Evolutionary conservation across 2,113 vertebrate genomes (phyloP).

Genomic region (Larimichthys polyactis): DNA sequence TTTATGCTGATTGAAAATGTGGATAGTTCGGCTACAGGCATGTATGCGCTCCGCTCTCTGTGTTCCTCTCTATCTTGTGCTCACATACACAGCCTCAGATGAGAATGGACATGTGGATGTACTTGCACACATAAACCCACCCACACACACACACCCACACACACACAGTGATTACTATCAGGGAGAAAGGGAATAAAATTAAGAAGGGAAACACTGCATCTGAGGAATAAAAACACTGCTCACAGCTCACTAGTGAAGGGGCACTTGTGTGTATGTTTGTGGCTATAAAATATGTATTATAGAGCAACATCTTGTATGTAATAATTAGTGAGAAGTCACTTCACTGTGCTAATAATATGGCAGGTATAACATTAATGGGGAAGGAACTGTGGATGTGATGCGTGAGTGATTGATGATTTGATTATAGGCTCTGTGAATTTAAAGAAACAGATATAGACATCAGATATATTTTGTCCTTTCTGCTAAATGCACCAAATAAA

Average conservation of each 20-base stretch:
- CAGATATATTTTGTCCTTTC: too few species aligned
- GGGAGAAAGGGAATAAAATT: neutral
- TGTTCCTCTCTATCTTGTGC: slow-evolving; percentile 60
- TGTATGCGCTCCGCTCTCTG: slow-evolving; percentile 55
- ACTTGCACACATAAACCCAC: slow-evolving; percentile 1
- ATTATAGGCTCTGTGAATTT: neutral
- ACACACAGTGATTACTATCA: slow-evolving; percentile 31
- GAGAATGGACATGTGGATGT: slow-evolving; percentile 42
- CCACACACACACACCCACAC: slow-evolving; percentile 28
- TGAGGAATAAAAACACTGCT: neutral
- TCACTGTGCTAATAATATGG: neutral
- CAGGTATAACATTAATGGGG: neutral
- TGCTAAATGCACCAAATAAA: too few species aligned
- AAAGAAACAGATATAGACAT: neutral
- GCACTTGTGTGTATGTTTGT: neutral
- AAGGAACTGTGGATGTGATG: neutral
- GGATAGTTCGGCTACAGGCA: slow-evolving; percentile 77
- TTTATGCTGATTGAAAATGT: slow-evolving; percentile 70
- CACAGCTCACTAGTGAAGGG: neutral
- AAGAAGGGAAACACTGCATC: slow-evolving; percentile 19
- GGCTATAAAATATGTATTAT: neutral
- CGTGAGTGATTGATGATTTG: slow-evolving; percentile 11
- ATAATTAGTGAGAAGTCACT: neutral
- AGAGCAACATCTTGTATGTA: neutral
- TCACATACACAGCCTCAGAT: slow-evolving; percentile 53